Percentiles rank a stretch among this genome's conserved stretches.
phyloP scores from a whole-genome alignment of 2,888 invertebrate genomes.

The Bugula neritina region DNA sequence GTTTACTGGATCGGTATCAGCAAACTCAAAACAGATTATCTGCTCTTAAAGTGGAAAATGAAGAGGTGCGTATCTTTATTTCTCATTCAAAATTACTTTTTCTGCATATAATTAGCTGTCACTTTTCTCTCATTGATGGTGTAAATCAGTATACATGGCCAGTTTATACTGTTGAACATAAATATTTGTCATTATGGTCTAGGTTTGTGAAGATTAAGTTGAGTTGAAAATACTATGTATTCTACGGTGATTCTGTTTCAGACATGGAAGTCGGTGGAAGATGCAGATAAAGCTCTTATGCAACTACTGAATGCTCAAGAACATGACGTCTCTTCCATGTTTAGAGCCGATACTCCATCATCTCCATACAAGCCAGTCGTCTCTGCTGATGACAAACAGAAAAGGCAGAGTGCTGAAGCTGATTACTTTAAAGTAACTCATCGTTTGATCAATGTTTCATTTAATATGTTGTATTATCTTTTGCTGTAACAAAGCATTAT shows the following conservation, averaged over 20 bases:
- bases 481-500: no score
- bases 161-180: no score
- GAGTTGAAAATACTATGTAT: no score
- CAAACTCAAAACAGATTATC: constrained; percentile 76
- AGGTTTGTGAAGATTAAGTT: no score
- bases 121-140: no score
- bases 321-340: constrained; percentile 62
- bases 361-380: constrained; percentile 36
- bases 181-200: no score
- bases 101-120: no score
- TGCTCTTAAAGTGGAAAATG: constrained; percentile 77
- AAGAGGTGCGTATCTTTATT: constrained; percentile 60
- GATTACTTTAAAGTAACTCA: constrained; percentile 73
- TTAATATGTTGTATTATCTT: no score
- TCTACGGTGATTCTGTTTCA: no score
- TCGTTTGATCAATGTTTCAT: neutral
- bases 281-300: constrained; percentile 80
- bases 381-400: constrained; percentile 44
- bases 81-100: neutral
- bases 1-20: constrained; percentile 70
- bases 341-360: constrained; percentile 51
- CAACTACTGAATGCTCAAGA: constrained; percentile 74
- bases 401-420: constrained; percentile 81
- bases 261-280: constrained; percentile 90
- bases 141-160: no score